Evolutionary conservation across 2,113 vertebrate species (phyloP), one percentile per base, ranked within the genome.

Genomic region (Otocyon megalotis): DNA sequence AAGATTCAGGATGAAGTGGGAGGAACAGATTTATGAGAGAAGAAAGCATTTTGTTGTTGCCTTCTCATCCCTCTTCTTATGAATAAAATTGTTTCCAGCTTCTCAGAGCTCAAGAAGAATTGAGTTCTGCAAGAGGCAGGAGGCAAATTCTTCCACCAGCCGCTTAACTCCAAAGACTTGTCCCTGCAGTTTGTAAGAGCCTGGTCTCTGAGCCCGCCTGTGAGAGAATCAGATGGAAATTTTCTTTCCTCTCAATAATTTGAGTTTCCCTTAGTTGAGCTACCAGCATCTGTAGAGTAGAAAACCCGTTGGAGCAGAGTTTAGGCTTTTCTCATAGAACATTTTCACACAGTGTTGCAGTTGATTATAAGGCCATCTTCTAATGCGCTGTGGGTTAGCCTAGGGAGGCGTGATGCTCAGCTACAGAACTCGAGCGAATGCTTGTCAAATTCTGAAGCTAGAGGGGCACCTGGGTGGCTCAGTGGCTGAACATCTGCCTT

Each of bases 51-150:
- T 96, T 82, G 88, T 93, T 96, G 69, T 93, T 96, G 65, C 94
- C 96, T 96, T 88, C 90, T 95, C 79, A 62, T 96, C 37, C 76
- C 77, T 83, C 54, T 74, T 94, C 93, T 97, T 95, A 90, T 93
- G 95, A 95, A 93, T 91, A 96, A 96, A 93, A 98, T 96, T 97
- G 90, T 88, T 89, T 97, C 94, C 96, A 97, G 94, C 93, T 96
- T 95, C 96, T 97, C 88, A 63, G 80, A 88, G 60, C 67, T 97
- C 93, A 93, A 72, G 86, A 95, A 90, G 93, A 96, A 60, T 58
- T 92, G 88, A 96, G 86, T 93, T 94, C 96, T 79, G 8, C 81
- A 94, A 96, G 85, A 91, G 56, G 67, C 63, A 92, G 35, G 50
- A 97, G 54, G 88, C 32, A 90, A 83, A 94, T 89, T 95, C 83